Evolutionary conservation across 2,113 vertebrate species (phyloP), one percentile per base, ranked within the genome.

Genomic region (Cyrtonyx montezumae): DNA sequence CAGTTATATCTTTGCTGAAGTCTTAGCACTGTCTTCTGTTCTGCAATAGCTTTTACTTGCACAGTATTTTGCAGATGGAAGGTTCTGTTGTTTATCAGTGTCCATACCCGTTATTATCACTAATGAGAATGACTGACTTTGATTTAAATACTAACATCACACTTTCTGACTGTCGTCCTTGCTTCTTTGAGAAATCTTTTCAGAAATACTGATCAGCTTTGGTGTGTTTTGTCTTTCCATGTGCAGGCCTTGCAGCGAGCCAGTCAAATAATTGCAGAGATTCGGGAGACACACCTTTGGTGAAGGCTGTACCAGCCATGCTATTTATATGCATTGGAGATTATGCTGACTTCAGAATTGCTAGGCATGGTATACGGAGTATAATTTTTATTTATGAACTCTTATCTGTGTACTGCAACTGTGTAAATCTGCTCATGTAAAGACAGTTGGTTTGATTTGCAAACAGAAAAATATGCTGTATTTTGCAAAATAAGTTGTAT

Each of bases 191-290:
- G 48, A 69, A 77, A 13, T 34, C 43, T 45, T 34, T 80, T 59
- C 9, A 79, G 30, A 69, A 37, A 45, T 19, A 77, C 6, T 25
- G 10, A 25, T 4, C 79, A 19, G 58, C 76, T 65, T 4, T 43
- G 73, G 36, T 36, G 70, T 84, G 40, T 45, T 45, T 88, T 59
- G 88, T 63, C 68, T 30, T 49, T n/a, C 17, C 36, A 8, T 46
- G 49, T 93, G 11, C 97, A 99, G 99, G 99, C 99, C 43, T 95
- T 99, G 96, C 99, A 99, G 97, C 98, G 98, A 98, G 99, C 99
- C 96, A 99, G 99, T 96, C 99, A 99, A 94, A 99, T 99, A 95
- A 99, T 99, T 67, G 99, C 99, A 70, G 99, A 99, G 97, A 99
- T 99, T 92, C 97, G 99, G 90, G 99, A 99, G 97, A 99, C 99